Percentiles rank a stretch among this genome's conserved stretches.
phyloP scores from a whole-genome alignment of 2,888 invertebrate species.

The Tenthredo distinguenda region DNA sequence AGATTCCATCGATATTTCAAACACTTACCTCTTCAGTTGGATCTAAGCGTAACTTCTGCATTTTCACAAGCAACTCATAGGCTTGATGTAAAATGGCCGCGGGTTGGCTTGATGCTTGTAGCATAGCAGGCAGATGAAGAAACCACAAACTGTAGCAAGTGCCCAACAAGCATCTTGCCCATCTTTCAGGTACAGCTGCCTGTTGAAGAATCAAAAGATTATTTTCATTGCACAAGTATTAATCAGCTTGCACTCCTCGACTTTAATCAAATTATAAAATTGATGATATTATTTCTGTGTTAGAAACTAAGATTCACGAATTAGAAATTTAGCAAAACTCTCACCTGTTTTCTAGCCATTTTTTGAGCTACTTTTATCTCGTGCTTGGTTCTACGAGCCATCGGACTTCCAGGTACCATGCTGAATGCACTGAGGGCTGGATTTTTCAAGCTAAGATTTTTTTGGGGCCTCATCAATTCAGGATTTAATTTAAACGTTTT shows the following conservation, averaged over 20 bases:
- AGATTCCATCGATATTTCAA: neutral
- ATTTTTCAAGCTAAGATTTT: constrained; percentile 72
- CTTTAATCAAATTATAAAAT: neutral
- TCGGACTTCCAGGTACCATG: constrained; percentile 89
- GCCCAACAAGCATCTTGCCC: constrained; percentile 94
- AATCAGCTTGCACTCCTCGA: neutral
- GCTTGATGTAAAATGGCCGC: constrained; percentile 80
- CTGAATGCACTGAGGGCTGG: constrained; percentile 73
- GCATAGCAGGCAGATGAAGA: constrained; percentile 94
- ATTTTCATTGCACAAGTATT: neutral
- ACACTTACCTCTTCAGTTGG: constrained; percentile 92
- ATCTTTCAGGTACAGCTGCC: constrained; percentile 88
- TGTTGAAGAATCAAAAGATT: constrained; percentile 65
- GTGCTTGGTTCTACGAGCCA: constrained; percentile 96
- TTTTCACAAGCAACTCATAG: constrained; percentile 92
- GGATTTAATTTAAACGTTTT: constrained; percentile 83
- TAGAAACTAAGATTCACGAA: constrained; percentile 22
- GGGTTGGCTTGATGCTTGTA: constrained; percentile 81
- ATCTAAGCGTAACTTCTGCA: constrained; percentile 89
- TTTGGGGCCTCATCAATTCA: constrained; percentile 79
- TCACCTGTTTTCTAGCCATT: constrained; percentile 82
- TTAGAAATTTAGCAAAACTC: neutral
- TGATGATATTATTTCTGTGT: constrained; percentile 21
- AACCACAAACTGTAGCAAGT: constrained; percentile 98
- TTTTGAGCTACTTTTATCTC: constrained; percentile 96